These are phyloP conservation scores for Orchesella flavescens DNA, from an alignment of 2,888 invertebrate genomes.

Conservation along the genomic window DNA sequence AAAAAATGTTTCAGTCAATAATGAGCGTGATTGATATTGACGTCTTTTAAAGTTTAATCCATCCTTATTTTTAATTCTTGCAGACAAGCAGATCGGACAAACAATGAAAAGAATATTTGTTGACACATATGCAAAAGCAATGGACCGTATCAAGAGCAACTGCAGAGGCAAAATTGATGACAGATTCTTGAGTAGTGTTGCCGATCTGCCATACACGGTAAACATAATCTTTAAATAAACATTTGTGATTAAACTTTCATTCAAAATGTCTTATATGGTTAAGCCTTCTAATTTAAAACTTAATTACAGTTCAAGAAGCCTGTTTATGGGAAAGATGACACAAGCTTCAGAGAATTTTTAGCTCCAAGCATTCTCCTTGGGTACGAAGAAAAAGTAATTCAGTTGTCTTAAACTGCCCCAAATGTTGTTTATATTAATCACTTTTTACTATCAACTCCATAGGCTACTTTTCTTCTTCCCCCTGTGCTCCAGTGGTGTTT, in stretches of 20 bases:
- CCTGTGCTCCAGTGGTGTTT: constrained; percentile 76
- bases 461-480: constrained; percentile 97
- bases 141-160: constrained; percentile 81
- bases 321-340: constrained; percentile 89
- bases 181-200: not conserved
- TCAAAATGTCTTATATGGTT: too few species aligned
- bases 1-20: constrained; percentile 1
- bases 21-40: too few species aligned
- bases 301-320: constrained; percentile 83
- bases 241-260: not conserved
- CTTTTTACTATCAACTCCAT: too few species aligned
- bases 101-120: constrained; percentile 90
- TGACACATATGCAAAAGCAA: constrained; percentile 88
- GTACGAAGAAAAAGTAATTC: constrained; percentile 82
- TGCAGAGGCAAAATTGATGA: constrained; percentile 73
- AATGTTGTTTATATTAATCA: not conserved
- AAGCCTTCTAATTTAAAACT: not conserved
- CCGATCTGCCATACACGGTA: constrained; percentile 48
- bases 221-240: not conserved
- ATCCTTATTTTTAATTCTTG: too few species aligned
- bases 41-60: too few species aligned
- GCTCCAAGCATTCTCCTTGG: constrained; percentile 95
- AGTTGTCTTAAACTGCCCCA: not conserved
- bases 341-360: constrained; percentile 95
- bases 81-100: constrained; percentile 94